A percentile compares a stretch with the other conserved stretches of the same genome.
Evolutionary conservation across 1,140 invertebrate species (phyloP).

Genomic region (Muscidifurax raptorellus): DNA sequence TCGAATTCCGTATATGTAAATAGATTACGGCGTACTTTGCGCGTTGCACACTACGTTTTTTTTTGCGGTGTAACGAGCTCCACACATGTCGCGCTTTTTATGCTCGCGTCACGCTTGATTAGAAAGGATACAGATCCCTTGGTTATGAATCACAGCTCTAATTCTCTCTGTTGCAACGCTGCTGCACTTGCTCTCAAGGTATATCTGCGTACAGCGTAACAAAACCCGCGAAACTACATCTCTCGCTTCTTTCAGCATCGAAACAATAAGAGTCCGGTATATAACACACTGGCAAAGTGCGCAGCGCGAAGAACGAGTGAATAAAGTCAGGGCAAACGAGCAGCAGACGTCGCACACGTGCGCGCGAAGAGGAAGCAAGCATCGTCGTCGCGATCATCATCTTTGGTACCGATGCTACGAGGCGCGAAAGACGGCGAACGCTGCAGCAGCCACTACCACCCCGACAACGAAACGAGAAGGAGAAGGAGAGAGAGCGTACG

Average conservation of each 20-base stretch:
- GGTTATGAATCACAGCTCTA: slow-evolving; percentile 7
- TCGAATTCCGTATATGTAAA: too few species aligned
- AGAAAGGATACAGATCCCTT: slow-evolving; percentile 22
- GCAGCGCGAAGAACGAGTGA: too few species aligned
- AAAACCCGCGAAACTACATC: too few species aligned
- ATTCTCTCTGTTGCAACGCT: neutral
- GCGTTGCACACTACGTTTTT: too few species aligned
- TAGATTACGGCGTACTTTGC: too few species aligned
- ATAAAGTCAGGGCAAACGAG: neutral
- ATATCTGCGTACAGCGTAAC: too few species aligned
- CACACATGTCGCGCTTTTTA: neutral
- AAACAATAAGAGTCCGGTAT: too few species aligned
- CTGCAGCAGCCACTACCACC: neutral
- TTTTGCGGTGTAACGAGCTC: too few species aligned
- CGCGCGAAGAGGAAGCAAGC: neutral
- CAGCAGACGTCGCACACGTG: neutral
- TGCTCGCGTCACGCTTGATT: neutral
- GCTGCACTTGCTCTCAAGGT: too few species aligned
- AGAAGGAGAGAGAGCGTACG: slow-evolving; percentile 27
- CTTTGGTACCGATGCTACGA: neutral
- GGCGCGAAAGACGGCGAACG: neutral
- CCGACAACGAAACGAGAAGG: slow-evolving; percentile 12
- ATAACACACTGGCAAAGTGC: too few species aligned
- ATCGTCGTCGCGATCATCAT: too few species aligned
- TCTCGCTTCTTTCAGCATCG: too few species aligned